Evolutionary conservation across 2,113 vertebrate species (phyloP).

Genomic region (Oryctolagus cuniculus): DNA sequence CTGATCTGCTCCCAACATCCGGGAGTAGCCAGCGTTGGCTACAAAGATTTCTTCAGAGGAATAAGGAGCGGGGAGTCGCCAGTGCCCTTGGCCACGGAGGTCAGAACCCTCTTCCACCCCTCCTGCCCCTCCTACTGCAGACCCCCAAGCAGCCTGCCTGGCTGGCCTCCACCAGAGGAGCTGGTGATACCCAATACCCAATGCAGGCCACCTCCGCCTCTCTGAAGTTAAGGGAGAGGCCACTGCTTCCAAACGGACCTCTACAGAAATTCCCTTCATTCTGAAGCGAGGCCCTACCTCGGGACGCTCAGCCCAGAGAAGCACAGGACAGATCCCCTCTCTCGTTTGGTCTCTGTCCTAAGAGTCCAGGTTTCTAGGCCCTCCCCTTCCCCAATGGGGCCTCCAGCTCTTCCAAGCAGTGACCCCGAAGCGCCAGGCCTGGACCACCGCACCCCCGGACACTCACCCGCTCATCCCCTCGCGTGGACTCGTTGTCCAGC

Average conservation of each 20-base stretch:
- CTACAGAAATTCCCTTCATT: background rate
- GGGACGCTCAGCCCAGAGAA: background rate
- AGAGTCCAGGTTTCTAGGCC: background rate
- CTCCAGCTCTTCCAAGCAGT: background rate
- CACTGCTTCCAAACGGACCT: background rate
- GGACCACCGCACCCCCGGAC: fast-evolving
- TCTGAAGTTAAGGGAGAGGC: background rate
- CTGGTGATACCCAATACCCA: background rate
- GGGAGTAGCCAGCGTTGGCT: background rate
- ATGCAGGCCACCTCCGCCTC: background rate
- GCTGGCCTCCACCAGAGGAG: background rate
- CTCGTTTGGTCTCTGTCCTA: background rate
- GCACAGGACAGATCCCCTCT: background rate
- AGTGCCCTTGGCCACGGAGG: background rate
- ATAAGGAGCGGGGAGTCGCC: background rate
- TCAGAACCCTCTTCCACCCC: background rate
- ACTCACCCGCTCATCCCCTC: conserved; percentile 95
- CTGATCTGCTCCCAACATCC: background rate
- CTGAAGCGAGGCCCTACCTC: background rate
- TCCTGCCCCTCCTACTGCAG: background rate
- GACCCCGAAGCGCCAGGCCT: background rate
- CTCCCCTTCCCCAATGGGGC: no score
- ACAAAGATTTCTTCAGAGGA: background rate
- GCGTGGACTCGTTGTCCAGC: conserved; percentile 95
- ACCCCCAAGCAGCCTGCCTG: background rate